These are phyloP conservation scores for Coracias cyanogaster DNA, from an alignment of 2,797 vertebrate species.

Conservation along the genomic window DNA sequence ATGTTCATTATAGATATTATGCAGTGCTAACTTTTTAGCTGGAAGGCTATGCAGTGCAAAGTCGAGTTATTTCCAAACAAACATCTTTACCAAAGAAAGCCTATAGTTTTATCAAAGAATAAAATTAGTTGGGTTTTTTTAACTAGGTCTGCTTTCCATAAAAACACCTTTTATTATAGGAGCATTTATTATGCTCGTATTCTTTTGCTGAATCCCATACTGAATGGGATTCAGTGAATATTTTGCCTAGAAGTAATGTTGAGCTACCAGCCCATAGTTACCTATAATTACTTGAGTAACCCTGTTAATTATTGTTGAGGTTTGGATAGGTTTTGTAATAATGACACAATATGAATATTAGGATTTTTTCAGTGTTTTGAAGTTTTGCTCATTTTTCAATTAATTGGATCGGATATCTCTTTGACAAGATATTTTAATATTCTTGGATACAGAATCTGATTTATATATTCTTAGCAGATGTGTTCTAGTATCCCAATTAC, in stretches of 20 bases:
- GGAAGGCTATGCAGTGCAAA: neutral
- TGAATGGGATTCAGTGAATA: neutral
- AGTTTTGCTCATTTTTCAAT: neutral
- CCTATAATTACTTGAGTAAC: neutral
- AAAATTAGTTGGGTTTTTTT: neutral
- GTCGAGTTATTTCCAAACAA: neutral
- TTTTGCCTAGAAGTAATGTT: neutral
- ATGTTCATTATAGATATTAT: neutral
- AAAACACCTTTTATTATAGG: neutral
- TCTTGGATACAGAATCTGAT: neutral
- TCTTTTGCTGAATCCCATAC: neutral
- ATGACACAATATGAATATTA: neutral
- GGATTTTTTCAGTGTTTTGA: neutral
- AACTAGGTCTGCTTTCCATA: neutral
- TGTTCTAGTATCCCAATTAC: conserved; percentile 6
- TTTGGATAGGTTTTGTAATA: neutral
- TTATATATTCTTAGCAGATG: neutral
- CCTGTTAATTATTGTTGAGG: neutral
- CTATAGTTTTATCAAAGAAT: neutral
- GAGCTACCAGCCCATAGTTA: neutral
- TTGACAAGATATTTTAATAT: neutral
- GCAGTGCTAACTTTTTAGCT: neutral
- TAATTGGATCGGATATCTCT: neutral
- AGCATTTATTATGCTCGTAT: neutral
- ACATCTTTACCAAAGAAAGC: neutral